Conservation (phyloP, 2,113 vertebrate species). For the Anoura caudifer region DNA sequence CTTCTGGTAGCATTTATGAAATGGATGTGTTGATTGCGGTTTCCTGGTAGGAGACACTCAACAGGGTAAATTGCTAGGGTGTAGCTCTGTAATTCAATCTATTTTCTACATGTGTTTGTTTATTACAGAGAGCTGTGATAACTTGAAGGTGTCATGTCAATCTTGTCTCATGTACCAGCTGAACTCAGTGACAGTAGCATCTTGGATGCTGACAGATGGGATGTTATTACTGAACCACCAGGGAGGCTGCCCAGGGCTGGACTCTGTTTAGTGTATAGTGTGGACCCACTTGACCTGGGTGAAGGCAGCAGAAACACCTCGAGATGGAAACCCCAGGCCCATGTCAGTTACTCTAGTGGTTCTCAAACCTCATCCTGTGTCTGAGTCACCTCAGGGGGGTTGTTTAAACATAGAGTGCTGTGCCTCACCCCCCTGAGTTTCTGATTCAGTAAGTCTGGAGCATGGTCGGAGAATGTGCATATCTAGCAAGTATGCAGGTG, state of each 20-base stretch:
- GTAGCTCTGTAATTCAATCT: conserved; percentile 34
- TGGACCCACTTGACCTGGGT: background rate
- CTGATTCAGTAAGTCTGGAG: background rate
- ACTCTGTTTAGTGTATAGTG: background rate
- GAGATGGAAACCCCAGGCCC: background rate
- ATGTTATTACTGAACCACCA: background rate
- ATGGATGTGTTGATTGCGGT: background rate
- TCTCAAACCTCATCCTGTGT: background rate
- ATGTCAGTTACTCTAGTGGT: background rate
- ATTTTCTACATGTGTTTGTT: conserved; percentile 34
- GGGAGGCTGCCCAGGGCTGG: background rate
- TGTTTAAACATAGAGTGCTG: background rate
- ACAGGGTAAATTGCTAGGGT: background rate
- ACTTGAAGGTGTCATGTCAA: background rate
- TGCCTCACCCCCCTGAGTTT: background rate
- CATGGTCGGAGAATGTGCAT: background rate
- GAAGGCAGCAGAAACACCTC: background rate
- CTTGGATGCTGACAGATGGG: conserved; percentile 1
- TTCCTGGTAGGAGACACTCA: background rate
- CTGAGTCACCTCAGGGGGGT: background rate
- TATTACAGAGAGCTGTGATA: conserved; percentile 8
- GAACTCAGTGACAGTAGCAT: background rate
- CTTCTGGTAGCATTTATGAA: background rate
- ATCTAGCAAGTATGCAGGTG: background rate
- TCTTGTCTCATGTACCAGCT: background rate